Percentiles rank a stretch among this genome's conserved stretches.
phyloP scores from a whole-genome alignment of 2,888 invertebrate genomes.

The Mythimna loreyi region DNA sequence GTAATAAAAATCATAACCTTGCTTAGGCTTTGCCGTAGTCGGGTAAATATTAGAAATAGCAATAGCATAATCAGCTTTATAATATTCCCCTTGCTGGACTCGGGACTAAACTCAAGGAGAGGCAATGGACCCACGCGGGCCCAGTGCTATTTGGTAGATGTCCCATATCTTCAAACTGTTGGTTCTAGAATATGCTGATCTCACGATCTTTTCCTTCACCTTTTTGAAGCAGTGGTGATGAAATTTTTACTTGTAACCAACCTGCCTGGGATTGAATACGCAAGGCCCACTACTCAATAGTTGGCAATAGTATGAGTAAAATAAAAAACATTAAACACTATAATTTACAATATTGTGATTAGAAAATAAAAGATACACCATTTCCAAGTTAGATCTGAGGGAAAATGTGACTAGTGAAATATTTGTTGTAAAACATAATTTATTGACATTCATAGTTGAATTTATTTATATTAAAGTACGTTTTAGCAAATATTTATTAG shows the following conservation, averaged over 20 bases:
- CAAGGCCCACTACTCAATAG: too few species aligned
- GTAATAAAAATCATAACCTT: neutral
- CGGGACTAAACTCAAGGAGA: too few species aligned
- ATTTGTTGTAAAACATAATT: slow-evolving; percentile 24
- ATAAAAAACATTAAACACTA: neutral
- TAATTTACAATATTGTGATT: neutral
- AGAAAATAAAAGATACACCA: neutral
- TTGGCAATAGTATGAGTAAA: neutral
- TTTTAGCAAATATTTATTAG: slow-evolving; percentile 26
- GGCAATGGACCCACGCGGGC: too few species aligned
- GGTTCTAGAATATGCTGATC: too few species aligned
- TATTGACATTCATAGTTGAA: slow-evolving; percentile 14
- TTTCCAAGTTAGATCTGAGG: slow-evolving; percentile 14
- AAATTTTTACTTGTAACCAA: too few species aligned
- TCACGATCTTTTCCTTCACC: too few species aligned
- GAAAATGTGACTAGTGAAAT: slow-evolving; percentile 1
- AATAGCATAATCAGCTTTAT: too few species aligned
- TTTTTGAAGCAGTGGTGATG: too few species aligned
- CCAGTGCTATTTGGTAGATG: too few species aligned
- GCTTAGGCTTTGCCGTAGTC: neutral
- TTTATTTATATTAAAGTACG: slow-evolving; percentile 26
- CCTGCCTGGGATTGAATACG: too few species aligned
- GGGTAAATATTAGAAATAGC: neutral
- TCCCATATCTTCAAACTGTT: too few species aligned
- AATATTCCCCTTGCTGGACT: too few species aligned